These are phyloP conservation scores for Iphiclides podalirius DNA, from an alignment of 2,888 invertebrate species.

Conservation along the genomic window DNA sequence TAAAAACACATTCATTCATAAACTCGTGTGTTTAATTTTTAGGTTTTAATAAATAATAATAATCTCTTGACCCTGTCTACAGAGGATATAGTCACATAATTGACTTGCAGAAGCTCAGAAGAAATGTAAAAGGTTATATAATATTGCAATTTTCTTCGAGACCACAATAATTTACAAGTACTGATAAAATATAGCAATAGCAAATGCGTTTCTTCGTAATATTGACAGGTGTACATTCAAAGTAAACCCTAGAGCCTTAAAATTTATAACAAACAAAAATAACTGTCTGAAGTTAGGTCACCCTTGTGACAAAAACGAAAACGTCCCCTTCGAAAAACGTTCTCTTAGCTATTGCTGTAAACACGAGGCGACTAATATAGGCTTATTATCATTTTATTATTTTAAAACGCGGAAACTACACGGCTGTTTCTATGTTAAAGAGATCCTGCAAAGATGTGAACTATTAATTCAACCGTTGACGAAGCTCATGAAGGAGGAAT, in stretches of 20 bases:
- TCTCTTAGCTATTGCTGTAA: neutral
- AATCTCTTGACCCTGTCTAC: conserved; percentile 17
- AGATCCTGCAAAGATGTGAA: conserved; percentile 10
- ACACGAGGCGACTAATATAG: conserved; percentile 1
- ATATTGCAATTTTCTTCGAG: conserved; percentile 22
- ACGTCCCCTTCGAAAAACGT: too few species aligned
- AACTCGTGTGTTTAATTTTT: neutral
- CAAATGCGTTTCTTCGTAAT: neutral
- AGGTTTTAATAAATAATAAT: neutral
- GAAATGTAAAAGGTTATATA: conserved; percentile 35
- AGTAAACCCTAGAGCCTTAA: too few species aligned
- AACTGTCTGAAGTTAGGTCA: too few species aligned
- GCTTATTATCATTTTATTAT: neutral
- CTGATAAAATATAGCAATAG: neutral
- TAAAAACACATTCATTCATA: neutral
- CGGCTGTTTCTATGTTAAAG: neutral
- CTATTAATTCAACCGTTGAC: conserved; percentile 29
- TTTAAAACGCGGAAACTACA: conserved; percentile 2
- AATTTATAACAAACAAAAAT: too few species aligned
- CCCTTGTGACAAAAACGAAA: too few species aligned
- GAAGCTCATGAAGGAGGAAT: conserved; percentile 45
- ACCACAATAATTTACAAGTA: conserved; percentile 32
- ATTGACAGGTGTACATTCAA: neutral
- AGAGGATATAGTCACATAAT: conserved; percentile 38
- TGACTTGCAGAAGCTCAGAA: conserved; percentile 63